phyloP scores from a whole-genome alignment of 2,113 vertebrate species.

The Falcunculus frontatus region DNA sequence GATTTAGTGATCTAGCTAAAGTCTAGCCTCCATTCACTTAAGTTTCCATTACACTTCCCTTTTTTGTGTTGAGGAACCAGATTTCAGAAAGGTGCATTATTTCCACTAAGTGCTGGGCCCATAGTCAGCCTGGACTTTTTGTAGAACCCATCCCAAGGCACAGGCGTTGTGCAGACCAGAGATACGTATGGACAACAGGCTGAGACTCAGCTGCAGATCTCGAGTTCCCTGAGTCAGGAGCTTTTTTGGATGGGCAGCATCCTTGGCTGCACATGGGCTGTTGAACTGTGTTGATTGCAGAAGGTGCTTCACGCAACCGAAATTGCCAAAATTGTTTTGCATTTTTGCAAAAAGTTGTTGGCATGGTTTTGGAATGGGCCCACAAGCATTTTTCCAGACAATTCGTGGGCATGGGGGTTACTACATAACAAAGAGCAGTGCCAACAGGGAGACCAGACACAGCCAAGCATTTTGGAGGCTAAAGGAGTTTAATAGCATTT shows the following conservation, averaged over 20 bases:
- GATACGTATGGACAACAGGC: not conserved
- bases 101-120: not conserved
- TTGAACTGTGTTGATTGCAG: not conserved
- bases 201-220: not conserved
- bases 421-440: not conserved
- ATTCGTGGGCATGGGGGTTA: not conserved
- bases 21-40: not conserved
- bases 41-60: not conserved
- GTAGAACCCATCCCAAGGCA: not conserved
- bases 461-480: not conserved
- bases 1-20: not conserved
- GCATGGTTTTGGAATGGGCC: not conserved
- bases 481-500: not conserved
- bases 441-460: not conserved
- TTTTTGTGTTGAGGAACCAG: not conserved
- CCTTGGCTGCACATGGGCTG: not conserved
- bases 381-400: not conserved
- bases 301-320: not conserved
- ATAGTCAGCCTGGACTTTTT: not conserved
- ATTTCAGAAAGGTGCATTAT: not conserved
- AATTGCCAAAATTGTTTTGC: not conserved
- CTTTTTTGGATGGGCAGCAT: not conserved
- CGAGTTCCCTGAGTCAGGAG: not conserved
- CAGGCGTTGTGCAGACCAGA: not conserved
- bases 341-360: not conserved